Evolutionary conservation across 2,113 vertebrate species (phyloP), one percentile per base, ranked within the genome.

Genomic region (Erythrolamprus reginae): DNA sequence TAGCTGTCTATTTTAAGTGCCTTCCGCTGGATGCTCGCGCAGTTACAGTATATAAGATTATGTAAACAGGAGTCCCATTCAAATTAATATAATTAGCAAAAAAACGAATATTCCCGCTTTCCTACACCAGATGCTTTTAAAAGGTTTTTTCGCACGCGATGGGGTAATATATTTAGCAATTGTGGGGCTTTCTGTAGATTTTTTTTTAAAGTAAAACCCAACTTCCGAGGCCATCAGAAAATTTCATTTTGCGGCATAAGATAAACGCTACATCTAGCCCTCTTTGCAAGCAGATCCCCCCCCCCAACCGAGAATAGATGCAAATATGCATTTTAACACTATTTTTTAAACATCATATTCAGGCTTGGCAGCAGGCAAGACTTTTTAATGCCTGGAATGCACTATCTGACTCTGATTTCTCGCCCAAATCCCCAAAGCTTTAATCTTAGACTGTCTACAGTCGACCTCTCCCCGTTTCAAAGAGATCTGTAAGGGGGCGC

Each of bases 11-110:
- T 5, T 5, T 8, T 0, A 4, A 1, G 13, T 0, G n/a, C 24
- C 1, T 5, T 1, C 0, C 0, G 1, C 51, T 33, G 17, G 0
- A 38, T 52, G 13, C 21, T 4, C 8, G 33, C 4, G 15, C 47
- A 3, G 8, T 56, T 48, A n/a, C n/a, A n/a, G n/a, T n/a, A 19
- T 10, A 1, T 65, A 33, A 65, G 17, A 38, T 21, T 38, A 77
- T 38, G 15, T 77, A 42, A 77, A 77, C 33, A 38, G 2, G 70
- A 42, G 65, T 77, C 70, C 33, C 33, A 21, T 77, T 77, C 33
- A 38, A 70, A 70, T 70, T 33, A 28, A 10, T 58, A 58, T 58
- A 58, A 10, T 58, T 61, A 9, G 56, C 48, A 85, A 5, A 50
- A 28, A 28, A 28, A 61, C n/a, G 47, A 24, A 4, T 24, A 19